Conservation (phyloP, 2,888 invertebrate species). For the Caenorhabditis sp. region DNA sequence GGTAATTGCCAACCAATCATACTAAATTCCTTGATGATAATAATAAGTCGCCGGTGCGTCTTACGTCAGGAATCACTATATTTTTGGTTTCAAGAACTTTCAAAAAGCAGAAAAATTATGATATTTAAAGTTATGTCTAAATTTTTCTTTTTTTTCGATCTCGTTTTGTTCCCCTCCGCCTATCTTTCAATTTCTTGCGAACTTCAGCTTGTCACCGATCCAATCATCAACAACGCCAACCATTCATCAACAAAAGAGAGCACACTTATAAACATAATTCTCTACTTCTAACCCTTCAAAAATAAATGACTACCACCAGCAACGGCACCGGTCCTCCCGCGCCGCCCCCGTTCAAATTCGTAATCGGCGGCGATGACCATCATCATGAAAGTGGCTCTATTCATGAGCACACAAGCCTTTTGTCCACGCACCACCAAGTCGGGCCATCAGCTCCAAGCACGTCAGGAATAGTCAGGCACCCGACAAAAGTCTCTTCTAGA, state of each 20-base stretch:
- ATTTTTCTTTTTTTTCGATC: not conserved
- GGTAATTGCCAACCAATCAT: slow-evolving; percentile 52
- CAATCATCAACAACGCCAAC: slow-evolving; percentile 10
- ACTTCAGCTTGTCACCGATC: slow-evolving; percentile 34
- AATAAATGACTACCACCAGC: slow-evolving; percentile 42
- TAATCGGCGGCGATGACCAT: slow-evolving; percentile 69
- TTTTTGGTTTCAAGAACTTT: not conserved
- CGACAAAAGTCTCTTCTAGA: slow-evolving; percentile 64
- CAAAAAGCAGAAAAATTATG: not conserved
- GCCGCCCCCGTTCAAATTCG: slow-evolving; percentile 58
- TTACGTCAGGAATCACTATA: slow-evolving; percentile 17
- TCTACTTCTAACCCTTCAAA: slow-evolving; percentile 21
- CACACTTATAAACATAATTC: slow-evolving; percentile 3
- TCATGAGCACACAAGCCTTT: slow-evolving; percentile 58
- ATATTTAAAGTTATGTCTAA: too few species aligned
- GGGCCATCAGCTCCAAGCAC: slow-evolving; percentile 40
- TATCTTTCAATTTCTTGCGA: slow-evolving; percentile 6
- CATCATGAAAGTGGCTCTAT: slow-evolving; percentile 48
- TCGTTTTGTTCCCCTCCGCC: not conserved
- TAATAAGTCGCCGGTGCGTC: slow-evolving; percentile 42
- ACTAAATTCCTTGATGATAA: slow-evolving; percentile 54
- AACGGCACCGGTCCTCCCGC: slow-evolving; percentile 34
- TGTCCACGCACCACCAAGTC: slow-evolving; percentile 59
- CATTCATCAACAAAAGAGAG: slow-evolving; percentile 8
- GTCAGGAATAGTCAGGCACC: slow-evolving; percentile 21